Evolutionary conservation across 2,797 vertebrate genomes (phyloP).

Genomic region (Onychomys leucogaster): DNA sequence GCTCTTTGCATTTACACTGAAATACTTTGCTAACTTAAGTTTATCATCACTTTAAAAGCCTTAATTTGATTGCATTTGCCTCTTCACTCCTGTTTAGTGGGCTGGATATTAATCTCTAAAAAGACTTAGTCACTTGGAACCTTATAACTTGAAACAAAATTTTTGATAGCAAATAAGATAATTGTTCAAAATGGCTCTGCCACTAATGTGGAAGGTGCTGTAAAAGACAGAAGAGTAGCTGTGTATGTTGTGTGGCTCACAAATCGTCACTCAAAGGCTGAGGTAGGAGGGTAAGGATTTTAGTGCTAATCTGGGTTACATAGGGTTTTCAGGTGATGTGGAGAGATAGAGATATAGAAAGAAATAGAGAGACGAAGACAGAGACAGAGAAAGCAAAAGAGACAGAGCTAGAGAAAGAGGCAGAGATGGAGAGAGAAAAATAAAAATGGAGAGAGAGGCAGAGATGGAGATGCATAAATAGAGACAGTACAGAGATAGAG

Average conservation of each 20-base stretch:
- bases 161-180: not conserved
- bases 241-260: too few relatives aligned
- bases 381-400: too few relatives aligned
- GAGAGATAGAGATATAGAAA: not conserved
- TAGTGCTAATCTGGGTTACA: not conserved
- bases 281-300: not conserved
- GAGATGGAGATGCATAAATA: too few relatives aligned
- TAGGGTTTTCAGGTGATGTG: not conserved
- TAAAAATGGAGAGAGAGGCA: too few relatives aligned
- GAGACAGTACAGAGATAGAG: not conserved
- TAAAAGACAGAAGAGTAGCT: not conserved
- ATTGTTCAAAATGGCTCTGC: not conserved
- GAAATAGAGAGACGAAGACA: too few relatives aligned
- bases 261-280: too few relatives aligned
- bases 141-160: not conserved
- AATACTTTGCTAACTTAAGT: not conserved
- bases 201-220: not conserved
- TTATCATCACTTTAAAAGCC: not conserved
- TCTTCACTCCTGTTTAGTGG: not conserved
- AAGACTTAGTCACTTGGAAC: not conserved
- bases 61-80: not conserved
- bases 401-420: too few relatives aligned
- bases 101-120: not conserved
- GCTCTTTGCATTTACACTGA: not conserved
- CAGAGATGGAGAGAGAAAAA: not conserved